These are phyloP conservation scores for Dendroctonus valens DNA, from an alignment of 1,140 invertebrate genomes.

Conservation along the genomic window DNA sequence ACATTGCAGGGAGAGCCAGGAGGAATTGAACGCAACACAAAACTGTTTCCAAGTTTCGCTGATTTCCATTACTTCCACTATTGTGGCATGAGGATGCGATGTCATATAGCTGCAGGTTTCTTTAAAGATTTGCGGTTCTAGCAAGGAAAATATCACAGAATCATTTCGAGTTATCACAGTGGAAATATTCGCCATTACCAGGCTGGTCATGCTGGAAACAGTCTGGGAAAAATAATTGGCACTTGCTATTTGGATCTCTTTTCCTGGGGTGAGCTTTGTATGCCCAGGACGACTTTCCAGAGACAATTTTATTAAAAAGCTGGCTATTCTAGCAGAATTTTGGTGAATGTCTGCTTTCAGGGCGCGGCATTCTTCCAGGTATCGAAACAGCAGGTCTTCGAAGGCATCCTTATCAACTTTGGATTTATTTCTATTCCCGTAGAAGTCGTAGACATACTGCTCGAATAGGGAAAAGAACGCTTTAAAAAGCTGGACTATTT, in stretches of 20 bases:
- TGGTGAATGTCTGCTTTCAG: conserved; percentile 3
- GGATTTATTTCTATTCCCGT: conserved; percentile 25
- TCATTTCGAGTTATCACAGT: conserved; percentile 6
- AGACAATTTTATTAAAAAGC: conserved; percentile 5
- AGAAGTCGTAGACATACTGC: conserved; percentile 39
- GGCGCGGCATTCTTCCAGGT: conserved; percentile 5
- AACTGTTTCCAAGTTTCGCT: conserved; percentile 33
- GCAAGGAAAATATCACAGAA: conserved; percentile 16
- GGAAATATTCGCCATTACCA: background rate
- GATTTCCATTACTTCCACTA: conserved; percentile 7
- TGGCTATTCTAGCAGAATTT: conserved; percentile 22
- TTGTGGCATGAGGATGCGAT: background rate
- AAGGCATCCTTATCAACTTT: conserved; percentile 22
- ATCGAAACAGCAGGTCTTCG: conserved; percentile 29
- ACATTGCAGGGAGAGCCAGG: conserved; percentile 23
- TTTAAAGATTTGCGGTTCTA: conserved; percentile 15
- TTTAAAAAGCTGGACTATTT: conserved; percentile 31
- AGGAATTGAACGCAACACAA: conserved; percentile 11
- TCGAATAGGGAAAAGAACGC: conserved; percentile 39
- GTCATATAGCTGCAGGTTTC: conserved; percentile 23
- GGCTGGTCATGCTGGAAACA: background rate
- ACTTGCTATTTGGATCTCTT: background rate
- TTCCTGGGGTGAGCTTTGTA: background rate
- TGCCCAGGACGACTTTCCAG: background rate
- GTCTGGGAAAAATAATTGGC: no score